Base-by-base conservation (phyloP, 2,797 vertebrate species). In the Spea hammondii region DNA sequence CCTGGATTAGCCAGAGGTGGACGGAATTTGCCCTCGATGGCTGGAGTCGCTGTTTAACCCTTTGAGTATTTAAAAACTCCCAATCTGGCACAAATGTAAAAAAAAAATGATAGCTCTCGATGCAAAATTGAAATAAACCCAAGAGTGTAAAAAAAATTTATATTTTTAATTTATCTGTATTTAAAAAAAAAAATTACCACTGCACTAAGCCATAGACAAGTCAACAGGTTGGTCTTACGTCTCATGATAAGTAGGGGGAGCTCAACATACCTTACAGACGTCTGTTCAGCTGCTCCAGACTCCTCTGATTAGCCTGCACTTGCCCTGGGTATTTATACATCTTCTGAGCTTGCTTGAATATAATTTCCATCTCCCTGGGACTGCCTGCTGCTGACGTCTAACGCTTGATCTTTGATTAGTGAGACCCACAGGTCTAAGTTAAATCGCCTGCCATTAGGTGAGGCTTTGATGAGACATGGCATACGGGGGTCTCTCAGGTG, bases 361-460 rank as follows among this genome's bases (percentile, higher is more conserved):
- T 48, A 45, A 55, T 14, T 53, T 5, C 68, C 17, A 46, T 17
- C 62, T 78, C 32, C 47, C 45, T 48, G 62, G 57, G 60, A 50
- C 64, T 72, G 77, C 50, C 6, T 14, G 64, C 62, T 85, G 82
- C 70, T 85, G 84, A 83, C 82, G 79, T 80, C 69, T 1, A 14
- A 46, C 48, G 49, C 70, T 65, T 48, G n/a, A 9, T 8, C 45
- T 48, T 6, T 45, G 73, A 49, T 17, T 66, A 72, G 13, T 49
- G 65, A 70, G 62, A 47, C 44, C 0, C 7, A 5, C 13, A 51
- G 13, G 57, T 73, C 59, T 48, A 47, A 48, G 6, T 71, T 62
- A 53, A 76, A 62, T 48, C 71, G 60, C 55, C 49, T 77, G 66
- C 70, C 64, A 54, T 13, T n/a, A 46, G 54, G 50, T 12, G n/a